Percentiles rank a stretch among this genome's conserved stretches.
Evolutionary conservation across 1,140 invertebrate genomes (phyloP).

Genomic region (Hylyphantes graminicola): DNA sequence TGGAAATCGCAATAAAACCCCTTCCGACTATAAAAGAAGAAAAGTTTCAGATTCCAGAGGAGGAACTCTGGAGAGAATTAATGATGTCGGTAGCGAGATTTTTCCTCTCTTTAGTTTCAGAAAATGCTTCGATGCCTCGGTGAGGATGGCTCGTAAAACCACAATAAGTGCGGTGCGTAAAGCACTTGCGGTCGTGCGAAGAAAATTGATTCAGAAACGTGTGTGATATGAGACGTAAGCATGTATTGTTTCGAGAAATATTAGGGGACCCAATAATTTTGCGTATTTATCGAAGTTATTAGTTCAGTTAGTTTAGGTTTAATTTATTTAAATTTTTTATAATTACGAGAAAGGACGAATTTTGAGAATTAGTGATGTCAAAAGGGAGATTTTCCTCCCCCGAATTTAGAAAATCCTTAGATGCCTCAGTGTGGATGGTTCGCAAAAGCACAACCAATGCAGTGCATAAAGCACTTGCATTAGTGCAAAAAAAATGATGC

Average conservation of each 20-base stretch:
- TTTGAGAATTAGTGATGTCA: background rate
- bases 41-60: background rate
- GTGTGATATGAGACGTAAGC: too few species aligned
- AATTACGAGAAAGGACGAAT: too few species aligned
- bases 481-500: too few species aligned
- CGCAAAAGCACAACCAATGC: background rate
- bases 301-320: too few species aligned
- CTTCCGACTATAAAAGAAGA: background rate
- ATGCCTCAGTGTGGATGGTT: too few species aligned
- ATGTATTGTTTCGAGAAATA: too few species aligned
- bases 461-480: too few species aligned
- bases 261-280: too few species aligned
- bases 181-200: conserved; percentile 1
- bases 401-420: background rate
- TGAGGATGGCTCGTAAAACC: conserved; percentile 43
- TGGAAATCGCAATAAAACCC: conserved; percentile 20
- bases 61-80: conserved; percentile 24
- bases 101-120: conserved; percentile 4
- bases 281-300: too few species aligned
- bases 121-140: conserved; percentile 29
- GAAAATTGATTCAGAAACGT: too few species aligned
- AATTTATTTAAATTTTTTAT: too few species aligned
- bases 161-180: conserved; percentile 22
- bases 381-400: background rate
- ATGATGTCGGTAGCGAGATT: conserved; percentile 34